These are phyloP conservation scores for Falco peregrinus DNA, from an alignment of 2,797 vertebrate genomes.

Conservation along the genomic window DNA sequence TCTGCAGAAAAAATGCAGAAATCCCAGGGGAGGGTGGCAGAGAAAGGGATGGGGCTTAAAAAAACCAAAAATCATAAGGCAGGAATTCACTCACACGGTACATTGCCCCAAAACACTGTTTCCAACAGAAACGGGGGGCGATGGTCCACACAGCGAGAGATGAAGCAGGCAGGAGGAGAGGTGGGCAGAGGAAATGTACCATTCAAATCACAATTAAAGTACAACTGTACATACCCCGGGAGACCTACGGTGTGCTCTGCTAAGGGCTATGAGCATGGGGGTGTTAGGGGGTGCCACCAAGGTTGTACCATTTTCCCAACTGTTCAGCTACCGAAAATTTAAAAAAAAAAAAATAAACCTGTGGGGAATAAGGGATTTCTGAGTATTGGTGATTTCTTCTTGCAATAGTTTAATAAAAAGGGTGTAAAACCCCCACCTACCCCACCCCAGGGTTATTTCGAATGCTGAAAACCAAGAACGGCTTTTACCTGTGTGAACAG, in stretches of 20 bases:
- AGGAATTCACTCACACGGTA: constrained; percentile 76
- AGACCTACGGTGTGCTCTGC: not conserved
- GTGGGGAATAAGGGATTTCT: not conserved
- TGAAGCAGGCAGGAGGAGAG: constrained; percentile 60
- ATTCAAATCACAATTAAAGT: constrained; percentile 73
- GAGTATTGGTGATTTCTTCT: not conserved
- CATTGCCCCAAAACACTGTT: constrained; percentile 75
- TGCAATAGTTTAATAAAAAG: not conserved
- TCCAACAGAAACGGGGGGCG: not conserved
- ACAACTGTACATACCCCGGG: constrained; percentile 67
- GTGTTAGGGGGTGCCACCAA: not conserved
- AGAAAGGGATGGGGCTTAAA: not conserved
- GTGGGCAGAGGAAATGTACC: constrained; percentile 73
- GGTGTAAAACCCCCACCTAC: not conserved
- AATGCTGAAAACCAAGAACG: not conserved
- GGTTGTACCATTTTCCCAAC: constrained; percentile 75
- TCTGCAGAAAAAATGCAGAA: constrained; percentile 86
- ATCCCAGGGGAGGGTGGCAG: constrained; percentile 24
- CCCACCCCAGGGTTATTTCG: not conserved
- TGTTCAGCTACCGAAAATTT: not conserved
- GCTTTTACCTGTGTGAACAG: not conserved
- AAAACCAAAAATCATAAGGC: not conserved
- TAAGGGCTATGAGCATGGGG: not conserved
- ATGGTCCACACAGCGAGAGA: constrained; percentile 68
- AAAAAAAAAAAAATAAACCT: not conserved